These are phyloP conservation scores for Phortica magna DNA, from an alignment of 2,888 invertebrate species.

Conservation along the genomic window DNA sequence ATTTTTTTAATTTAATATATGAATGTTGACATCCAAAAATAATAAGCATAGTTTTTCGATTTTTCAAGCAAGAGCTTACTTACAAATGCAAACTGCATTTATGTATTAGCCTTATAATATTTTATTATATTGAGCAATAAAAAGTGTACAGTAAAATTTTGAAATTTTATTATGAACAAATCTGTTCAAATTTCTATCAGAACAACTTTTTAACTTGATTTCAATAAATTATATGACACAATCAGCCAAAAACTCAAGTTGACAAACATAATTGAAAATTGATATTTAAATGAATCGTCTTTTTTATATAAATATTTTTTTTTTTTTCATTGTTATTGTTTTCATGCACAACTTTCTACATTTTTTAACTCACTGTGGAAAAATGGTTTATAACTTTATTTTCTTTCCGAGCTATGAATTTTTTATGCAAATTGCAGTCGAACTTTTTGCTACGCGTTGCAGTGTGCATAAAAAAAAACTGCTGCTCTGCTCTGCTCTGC, in stretches of 20 bases:
- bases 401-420: slow-evolving; percentile 66
- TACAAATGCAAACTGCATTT: too few relatives aligned
- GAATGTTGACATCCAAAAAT: too few relatives aligned
- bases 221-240: not conserved
- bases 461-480: not conserved
- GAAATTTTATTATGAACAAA: too few relatives aligned
- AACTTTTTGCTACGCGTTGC: slow-evolving; percentile 18
- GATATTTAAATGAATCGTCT: slow-evolving; percentile 45
- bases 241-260: not conserved
- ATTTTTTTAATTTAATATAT: too few relatives aligned
- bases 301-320: slow-evolving; percentile 29
- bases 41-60: too few relatives aligned
- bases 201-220: not conserved
- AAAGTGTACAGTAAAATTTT: too few relatives aligned
- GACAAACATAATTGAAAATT: slow-evolving; percentile 44
- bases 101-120: too few relatives aligned
- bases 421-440: slow-evolving; percentile 73
- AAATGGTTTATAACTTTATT: slow-evolving; percentile 35
- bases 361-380: not conserved
- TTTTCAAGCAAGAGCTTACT: too few relatives aligned
- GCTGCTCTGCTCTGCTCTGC: not conserved
- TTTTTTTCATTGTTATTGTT: not conserved
- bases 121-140: too few relatives aligned
- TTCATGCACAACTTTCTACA: not conserved
- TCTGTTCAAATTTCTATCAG: not conserved